phyloP scores from a whole-genome alignment of 1,140 invertebrate genomes.

The Formica exsecta region DNA sequence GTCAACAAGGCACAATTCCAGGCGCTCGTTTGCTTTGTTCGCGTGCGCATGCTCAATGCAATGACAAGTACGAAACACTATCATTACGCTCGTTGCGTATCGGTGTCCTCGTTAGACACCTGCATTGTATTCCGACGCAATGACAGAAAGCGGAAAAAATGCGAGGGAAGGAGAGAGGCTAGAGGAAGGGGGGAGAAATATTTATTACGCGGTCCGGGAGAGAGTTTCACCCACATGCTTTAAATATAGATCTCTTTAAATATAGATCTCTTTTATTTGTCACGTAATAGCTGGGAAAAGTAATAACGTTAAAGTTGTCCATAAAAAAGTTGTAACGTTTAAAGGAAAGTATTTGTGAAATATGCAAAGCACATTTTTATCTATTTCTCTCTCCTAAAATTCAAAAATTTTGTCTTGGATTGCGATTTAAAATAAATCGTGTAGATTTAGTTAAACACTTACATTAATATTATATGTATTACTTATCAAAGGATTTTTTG shows the following conservation, averaged over 20 bases:
- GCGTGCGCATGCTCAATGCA: background rate
- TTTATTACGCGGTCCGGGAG: background rate
- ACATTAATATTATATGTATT: too few relatives aligned
- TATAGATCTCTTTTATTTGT: background rate
- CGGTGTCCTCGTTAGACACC: slow-evolving; percentile 50
- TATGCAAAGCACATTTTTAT: too few relatives aligned
- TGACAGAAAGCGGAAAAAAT: slow-evolving; percentile 26
- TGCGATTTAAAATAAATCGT: background rate
- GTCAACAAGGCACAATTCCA: slow-evolving; percentile 43
- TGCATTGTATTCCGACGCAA: slow-evolving; percentile 33
- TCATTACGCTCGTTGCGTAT: slow-evolving; percentile 33
- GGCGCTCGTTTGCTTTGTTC: slow-evolving; percentile 4
- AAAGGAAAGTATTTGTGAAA: background rate
- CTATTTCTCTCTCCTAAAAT: background rate
- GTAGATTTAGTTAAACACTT: background rate
- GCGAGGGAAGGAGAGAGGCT: slow-evolving; percentile 3
- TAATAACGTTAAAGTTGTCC: too few relatives aligned
- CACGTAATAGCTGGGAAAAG: background rate
- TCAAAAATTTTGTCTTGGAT: background rate
- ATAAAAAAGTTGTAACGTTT: too few relatives aligned
- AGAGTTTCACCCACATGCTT: background rate
- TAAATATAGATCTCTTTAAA: background rate
- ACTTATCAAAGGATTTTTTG: too few relatives aligned
- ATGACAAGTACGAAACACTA: slow-evolving; percentile 27
- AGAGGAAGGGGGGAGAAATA: background rate